Evolutionary conservation across 2,797 vertebrate species (phyloP), one percentile per base, ranked within the genome.

Genomic region (Ptychobarbus kaznakovi): DNA sequence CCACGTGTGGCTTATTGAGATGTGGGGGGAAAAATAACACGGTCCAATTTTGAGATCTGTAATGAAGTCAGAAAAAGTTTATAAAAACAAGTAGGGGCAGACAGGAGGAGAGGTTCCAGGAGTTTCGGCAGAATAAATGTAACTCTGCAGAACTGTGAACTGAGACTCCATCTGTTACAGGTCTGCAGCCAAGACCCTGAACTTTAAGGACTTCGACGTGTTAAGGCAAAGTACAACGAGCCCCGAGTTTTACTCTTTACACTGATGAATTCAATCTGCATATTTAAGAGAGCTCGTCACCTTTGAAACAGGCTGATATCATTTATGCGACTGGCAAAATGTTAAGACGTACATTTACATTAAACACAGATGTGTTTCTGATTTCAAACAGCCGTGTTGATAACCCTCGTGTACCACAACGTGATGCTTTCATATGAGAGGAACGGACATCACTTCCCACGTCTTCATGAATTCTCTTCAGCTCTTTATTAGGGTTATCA

Each of bases 1-100:
- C 89, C 91, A 91, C 91, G 91, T 93, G 93, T 94, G 91, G 91
- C 75, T 69, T 91, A 90, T 87, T 89, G 91, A 91, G 89, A 90
- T 82, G 78, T 42, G 61, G 35, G 76, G 25, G 44, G 35, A n/a
- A 58, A 82, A 83, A 85, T 83, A 81, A 63, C 72, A 46, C 40
- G 65, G 86, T 88, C 82, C 90, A 88, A 87, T 89, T 89, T 88
- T 81, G 85, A 89, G 89, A 89, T 86, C 86, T 86, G 84, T 89
- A 90, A 90, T 89, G 88, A 90, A 91, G 88, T 89, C 88, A 83
- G 79, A 89, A 91, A 90, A 91, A 88, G 88, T 89, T 90, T 86
- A 89, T 70, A 83, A 88, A 88, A 88, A 89, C 90, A 89, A 89
- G 90, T 88, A 81, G 86, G 88, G 87, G 88, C 88, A 90, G 88